A percentile compares a stretch with the other conserved stretches of the same genome.
These are phyloP conservation scores for Thaleichthys pacificus DNA, from an alignment of 2,797 vertebrate genomes.

Conservation along the genomic window DNA sequence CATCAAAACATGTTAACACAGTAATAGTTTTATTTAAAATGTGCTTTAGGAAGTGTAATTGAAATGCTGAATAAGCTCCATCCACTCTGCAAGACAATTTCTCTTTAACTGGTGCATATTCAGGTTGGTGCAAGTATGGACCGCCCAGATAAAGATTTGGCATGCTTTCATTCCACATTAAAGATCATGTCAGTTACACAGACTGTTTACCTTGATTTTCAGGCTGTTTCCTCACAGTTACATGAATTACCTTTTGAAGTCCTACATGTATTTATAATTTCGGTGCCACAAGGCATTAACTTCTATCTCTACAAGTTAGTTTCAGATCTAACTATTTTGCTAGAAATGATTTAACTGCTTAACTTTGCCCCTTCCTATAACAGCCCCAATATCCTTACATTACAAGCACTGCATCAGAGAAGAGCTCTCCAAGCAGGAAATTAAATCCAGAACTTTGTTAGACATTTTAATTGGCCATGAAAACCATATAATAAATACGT, in stretches of 20 bases:
- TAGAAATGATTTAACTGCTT: not conserved
- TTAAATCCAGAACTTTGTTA: conserved; percentile 1
- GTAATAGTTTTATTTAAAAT: conserved; percentile 77
- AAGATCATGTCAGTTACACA: not conserved
- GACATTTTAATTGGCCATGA: conserved; percentile 23
- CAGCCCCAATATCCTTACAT: conserved; percentile 13
- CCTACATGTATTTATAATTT: not conserved
- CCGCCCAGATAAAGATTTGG: not conserved
- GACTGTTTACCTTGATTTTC: not conserved
- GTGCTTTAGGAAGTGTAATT: conserved; percentile 62
- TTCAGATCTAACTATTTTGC: not conserved
- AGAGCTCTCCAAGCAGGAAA: conserved; percentile 3
- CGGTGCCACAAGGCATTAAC: not conserved
- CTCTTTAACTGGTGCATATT: conserved; percentile 41
- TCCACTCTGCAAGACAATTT: conserved; percentile 47
- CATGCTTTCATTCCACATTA: not conserved
- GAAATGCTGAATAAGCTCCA: conserved; percentile 65
- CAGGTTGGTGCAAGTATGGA: conserved; percentile 26
- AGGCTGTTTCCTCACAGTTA: not conserved
- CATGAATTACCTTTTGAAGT: not conserved
- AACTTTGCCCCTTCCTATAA: not conserved
- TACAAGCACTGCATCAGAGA: conserved; percentile 30
- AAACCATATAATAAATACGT: conserved; percentile 69
- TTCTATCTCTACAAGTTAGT: not conserved
- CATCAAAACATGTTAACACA: conserved; percentile 48